Conservation (phyloP, 2,113 vertebrate genomes). For the Chlorodrepanis virens region DNA sequence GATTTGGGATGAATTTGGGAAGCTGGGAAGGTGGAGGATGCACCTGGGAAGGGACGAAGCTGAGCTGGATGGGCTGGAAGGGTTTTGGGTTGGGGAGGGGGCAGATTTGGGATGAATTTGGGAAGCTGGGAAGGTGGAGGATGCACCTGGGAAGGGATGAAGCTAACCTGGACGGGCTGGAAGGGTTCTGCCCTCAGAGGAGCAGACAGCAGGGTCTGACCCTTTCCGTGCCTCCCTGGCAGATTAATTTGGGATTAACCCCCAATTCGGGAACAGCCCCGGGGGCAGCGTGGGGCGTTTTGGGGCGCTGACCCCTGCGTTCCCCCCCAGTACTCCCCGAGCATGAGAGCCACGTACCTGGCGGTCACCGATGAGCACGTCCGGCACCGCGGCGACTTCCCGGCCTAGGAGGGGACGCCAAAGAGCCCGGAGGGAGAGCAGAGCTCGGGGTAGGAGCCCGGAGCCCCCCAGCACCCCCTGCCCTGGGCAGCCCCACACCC, state of each 20-base stretch:
- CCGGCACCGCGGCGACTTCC: slow-evolving; percentile 82
- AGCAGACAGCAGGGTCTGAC: background rate
- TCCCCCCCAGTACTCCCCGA: slow-evolving; percentile 88
- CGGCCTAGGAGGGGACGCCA: slow-evolving; percentile 66
- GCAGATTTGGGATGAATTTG: too few species aligned
- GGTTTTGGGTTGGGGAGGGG: too few species aligned
- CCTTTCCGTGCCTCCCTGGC: rapidly evolving
- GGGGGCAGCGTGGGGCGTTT: rapidly evolving
- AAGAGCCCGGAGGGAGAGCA: background rate
- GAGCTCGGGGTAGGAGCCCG: background rate
- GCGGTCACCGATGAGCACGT: slow-evolving; percentile 87
- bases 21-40: too few species aligned
- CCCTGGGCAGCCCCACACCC: background rate
- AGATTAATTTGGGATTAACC: background rate
- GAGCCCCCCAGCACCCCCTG: background rate
- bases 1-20: background rate
- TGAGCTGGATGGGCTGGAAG: too few species aligned
- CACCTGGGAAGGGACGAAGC: too few species aligned
- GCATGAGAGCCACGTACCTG: slow-evolving; percentile 94
- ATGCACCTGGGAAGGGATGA: too few species aligned
- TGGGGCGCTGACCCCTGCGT: background rate
- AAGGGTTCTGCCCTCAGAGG: background rate
- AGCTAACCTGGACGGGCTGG: too few species aligned
- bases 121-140: too few species aligned
- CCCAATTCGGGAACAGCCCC: rapidly evolving